Conservation (phyloP, 2,113 vertebrate genomes). For the Pangasianodon gigas region DNA sequence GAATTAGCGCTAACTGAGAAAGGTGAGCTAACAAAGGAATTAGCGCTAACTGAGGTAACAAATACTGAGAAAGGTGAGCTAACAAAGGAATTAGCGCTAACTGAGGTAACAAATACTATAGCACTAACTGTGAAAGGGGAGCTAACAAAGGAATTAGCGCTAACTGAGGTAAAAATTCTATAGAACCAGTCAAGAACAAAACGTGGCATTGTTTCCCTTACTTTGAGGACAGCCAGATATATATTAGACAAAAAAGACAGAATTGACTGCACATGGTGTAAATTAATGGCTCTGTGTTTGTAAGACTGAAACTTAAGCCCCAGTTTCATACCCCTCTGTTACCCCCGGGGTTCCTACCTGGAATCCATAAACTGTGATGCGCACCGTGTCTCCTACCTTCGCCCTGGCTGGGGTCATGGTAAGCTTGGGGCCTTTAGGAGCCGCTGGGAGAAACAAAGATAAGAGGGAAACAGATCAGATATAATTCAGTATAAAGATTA, state of each 20-base stretch:
- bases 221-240: background rate
- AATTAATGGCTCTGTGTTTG: conserved; percentile 32
- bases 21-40: too few species aligned
- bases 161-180: background rate
- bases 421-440: conserved; percentile 93
- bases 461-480: conserved; percentile 35
- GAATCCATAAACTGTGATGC: conserved; percentile 92
- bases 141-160: background rate
- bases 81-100: too few species aligned
- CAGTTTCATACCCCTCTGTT: conserved; percentile 61
- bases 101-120: background rate
- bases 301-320: conserved; percentile 40
- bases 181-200: background rate
- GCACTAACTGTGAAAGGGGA: background rate
- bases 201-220: background rate
- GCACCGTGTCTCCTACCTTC: conserved; percentile 91
- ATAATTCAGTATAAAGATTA: conserved; percentile 21
- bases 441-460: conserved; percentile 78
- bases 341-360: conserved; percentile 79
- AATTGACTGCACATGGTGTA: conserved; percentile 37
- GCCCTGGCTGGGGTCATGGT: conserved; percentile 85
- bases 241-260: conserved; percentile 24
- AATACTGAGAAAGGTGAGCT: background rate
- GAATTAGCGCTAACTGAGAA: background rate
- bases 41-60: too few species aligned